Conservation (phyloP, 1,140 invertebrate species). For the Cepaea nemoralis region DNA sequence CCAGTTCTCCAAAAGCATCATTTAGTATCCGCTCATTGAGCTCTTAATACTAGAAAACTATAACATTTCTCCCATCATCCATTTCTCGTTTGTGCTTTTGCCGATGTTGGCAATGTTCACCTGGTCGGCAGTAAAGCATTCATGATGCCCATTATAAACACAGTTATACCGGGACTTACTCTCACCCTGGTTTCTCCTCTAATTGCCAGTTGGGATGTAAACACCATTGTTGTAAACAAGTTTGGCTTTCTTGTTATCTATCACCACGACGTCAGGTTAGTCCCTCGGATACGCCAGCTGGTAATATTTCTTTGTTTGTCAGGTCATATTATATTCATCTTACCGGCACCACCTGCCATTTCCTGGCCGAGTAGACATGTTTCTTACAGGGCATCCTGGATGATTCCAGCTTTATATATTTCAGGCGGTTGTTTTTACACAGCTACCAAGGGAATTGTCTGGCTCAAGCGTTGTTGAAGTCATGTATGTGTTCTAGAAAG, state of each 20-base stretch:
- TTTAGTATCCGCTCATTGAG: too few relatives aligned
- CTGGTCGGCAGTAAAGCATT: constrained; percentile 7
- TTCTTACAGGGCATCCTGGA: too few relatives aligned
- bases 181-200: background rate
- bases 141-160: constrained; percentile 10
- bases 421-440: too few relatives aligned
- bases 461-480: too few relatives aligned
- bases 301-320: background rate
- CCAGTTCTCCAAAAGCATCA: too few relatives aligned
- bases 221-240: background rate
- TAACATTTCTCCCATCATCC: background rate
- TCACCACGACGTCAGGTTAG: background rate
- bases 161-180: background rate
- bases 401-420: too few relatives aligned
- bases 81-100: background rate
- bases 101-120: background rate
- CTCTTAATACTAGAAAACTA: background rate
- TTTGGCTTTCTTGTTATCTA: background rate
- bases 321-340: background rate
- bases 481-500: too few relatives aligned
- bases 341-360: background rate
- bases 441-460: too few relatives aligned
- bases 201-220: background rate
- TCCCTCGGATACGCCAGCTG: background rate
- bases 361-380: too few relatives aligned